These are phyloP conservation scores for Ailuropoda melanoleuca DNA, from an alignment of 2,113 vertebrate genomes.

Conservation along the genomic window DNA sequence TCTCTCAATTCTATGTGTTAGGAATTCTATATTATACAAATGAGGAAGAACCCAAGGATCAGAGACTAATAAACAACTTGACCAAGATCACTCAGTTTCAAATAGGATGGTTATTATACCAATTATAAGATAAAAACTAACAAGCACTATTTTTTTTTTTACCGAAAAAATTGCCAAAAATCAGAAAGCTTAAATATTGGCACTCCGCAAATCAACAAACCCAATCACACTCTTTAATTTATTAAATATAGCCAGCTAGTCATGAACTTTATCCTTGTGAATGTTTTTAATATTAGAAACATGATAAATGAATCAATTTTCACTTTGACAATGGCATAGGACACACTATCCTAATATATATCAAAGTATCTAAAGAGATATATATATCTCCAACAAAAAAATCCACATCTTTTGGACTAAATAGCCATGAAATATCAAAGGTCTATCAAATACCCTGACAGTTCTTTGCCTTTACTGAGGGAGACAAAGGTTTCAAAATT, in stretches of 20 bases:
- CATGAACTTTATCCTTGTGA: background rate
- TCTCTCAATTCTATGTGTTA: background rate
- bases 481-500: slow-evolving; percentile 59
- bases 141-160: background rate
- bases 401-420: slow-evolving; percentile 33
- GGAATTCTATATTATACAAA: background rate
- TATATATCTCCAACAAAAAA: background rate
- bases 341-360: background rate
- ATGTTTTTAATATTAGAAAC: slow-evolving; percentile 38
- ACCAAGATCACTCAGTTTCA: background rate
- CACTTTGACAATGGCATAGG: slow-evolving; percentile 26
- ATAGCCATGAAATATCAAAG: slow-evolving; percentile 56
- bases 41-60: background rate
- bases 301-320: slow-evolving; percentile 37
- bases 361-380: background rate
- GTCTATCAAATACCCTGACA: slow-evolving; percentile 51
- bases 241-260: background rate
- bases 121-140: background rate
- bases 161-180: background rate
- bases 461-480: slow-evolving; percentile 37
- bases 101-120: background rate
- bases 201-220: background rate
- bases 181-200: background rate
- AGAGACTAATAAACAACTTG: background rate
- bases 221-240: background rate